Evolutionary conservation across 2,797 vertebrate genomes (phyloP), one percentile per base, ranked within the genome.

Genomic region (Melanogrammus aeglefinus): DNA sequence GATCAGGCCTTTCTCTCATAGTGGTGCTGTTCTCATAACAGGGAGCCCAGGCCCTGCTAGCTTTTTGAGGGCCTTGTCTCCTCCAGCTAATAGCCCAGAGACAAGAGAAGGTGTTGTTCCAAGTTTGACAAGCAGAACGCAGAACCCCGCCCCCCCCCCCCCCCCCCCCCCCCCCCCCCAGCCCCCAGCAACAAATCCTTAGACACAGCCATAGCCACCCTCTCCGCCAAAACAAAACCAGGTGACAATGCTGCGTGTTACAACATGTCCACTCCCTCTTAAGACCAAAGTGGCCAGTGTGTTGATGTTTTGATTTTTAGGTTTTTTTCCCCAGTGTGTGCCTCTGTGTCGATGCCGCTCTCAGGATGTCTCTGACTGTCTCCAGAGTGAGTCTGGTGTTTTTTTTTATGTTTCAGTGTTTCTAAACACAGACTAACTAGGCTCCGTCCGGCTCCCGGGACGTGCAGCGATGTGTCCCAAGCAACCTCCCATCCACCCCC

Each of bases 1-100:
- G 82, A 75, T 77, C 66, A 29, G 21, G 36, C 0, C 74, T 2
- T 24, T 24, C 74, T 2, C 10, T 24, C 57, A 63, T 63, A 7
- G 75, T 75, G 63, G 16, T 80, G 2, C n/a, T 82, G 79, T 72
- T 84, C 82, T 83, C 66, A 75, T 36, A 72, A 81, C 76, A 63
- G 44, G 79, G 75, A 79, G 74, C 72, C 57, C 80, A 78, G 79
- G 71, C 86, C 77, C 38, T 44, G 72, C 76, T 75, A 57, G 24
- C 24, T 79, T 47, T 83, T 75, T 75, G 72, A 63, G 72, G 80
- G 57, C 74, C 33, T 51, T 80, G 57, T 75, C 73, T 75, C 70
- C 63, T 18, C 75, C 27, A 75, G 13, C 63, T 73, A 13, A 72
- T 73, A 70, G 74, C 36, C 12, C 66, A 77, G 63, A 10, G 1